These are phyloP conservation scores for Macaca nemestrina DNA, from an alignment of 2,113 vertebrate genomes.

Conservation along the genomic window DNA sequence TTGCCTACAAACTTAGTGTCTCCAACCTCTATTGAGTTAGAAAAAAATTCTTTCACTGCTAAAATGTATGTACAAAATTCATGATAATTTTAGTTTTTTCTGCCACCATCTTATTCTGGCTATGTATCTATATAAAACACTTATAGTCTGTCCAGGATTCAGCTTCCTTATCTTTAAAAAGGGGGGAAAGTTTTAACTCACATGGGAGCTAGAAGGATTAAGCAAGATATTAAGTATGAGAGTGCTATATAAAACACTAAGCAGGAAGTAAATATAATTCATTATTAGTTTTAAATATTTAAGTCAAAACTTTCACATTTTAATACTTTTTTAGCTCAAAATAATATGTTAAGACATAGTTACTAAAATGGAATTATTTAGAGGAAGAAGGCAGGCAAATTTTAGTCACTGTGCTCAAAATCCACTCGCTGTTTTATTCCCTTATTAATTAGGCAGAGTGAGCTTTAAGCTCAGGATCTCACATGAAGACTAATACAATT, in stretches of 20 bases:
- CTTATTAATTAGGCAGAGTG: not conserved
- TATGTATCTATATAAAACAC: not conserved
- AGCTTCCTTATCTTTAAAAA: constrained; percentile 1
- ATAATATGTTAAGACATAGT: not conserved
- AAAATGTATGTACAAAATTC: not conserved
- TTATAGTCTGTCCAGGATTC: not conserved
- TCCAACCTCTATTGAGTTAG: not conserved
- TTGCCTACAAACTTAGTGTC: not conserved
- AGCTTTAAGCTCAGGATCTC: not conserved
- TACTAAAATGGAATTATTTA: not conserved
- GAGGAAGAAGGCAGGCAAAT: not conserved
- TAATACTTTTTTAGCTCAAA: not conserved
- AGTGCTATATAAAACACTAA: not conserved
- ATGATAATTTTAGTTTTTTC: not conserved
- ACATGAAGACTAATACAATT: not conserved
- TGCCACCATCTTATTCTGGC: not conserved
- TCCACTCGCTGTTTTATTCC: not conserved
- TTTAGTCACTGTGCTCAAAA: not conserved
- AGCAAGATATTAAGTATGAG: not conserved
- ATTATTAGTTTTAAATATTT: not conserved
- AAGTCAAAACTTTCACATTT: not conserved
- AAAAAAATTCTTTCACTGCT: not conserved
- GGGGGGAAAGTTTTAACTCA: not conserved
- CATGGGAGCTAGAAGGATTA: not conserved
- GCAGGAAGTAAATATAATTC: not conserved